Conservation (phyloP, 2,797 vertebrate genomes). For the Todus mexicanus region DNA sequence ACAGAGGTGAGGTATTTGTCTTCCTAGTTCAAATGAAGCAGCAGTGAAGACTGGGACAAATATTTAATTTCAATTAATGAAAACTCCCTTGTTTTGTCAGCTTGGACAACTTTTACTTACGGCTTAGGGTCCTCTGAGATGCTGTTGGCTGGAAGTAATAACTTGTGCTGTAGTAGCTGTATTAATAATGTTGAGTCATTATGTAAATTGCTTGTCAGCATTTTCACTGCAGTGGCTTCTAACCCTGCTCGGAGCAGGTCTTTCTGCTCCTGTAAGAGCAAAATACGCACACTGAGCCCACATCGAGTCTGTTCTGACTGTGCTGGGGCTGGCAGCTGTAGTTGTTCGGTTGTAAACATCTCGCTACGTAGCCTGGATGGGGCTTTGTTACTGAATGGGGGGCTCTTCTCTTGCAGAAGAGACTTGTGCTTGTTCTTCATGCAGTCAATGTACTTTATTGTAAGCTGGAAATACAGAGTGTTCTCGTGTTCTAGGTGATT, state of each 20-base stretch:
- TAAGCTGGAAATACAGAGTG: background rate
- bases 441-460: background rate
- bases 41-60: background rate
- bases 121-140: background rate
- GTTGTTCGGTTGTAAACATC: accelerated
- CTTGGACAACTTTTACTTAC: background rate
- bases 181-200: background rate
- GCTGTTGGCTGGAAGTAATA: background rate
- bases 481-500: background rate
- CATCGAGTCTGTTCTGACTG: background rate
- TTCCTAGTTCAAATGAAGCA: background rate
- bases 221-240: background rate
- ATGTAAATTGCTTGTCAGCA: background rate
- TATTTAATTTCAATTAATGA: background rate
- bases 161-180: background rate
- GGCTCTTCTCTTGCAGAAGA: background rate
- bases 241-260: background rate
- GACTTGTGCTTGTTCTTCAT: background rate
- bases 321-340: background rate
- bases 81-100: background rate
- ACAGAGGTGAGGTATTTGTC: background rate
- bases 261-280: background rate
- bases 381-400: background rate
- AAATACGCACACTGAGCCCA: background rate
- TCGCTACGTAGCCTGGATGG: accelerated